phyloP scores from a whole-genome alignment of 2,797 vertebrate genomes.

The Danio jaintianensis region DNA sequence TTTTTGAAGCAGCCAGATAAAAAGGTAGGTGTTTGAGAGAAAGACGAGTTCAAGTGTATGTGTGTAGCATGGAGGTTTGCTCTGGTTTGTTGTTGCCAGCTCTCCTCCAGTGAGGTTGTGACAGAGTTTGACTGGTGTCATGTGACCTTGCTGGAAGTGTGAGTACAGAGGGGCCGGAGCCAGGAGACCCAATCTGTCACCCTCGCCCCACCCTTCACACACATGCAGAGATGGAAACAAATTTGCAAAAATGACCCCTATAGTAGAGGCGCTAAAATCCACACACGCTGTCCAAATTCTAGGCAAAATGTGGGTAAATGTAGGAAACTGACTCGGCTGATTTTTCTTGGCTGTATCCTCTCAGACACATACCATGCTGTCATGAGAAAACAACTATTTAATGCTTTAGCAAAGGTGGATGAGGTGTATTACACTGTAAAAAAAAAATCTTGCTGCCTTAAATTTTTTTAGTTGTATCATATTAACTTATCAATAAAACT shows the following conservation, averaged over 20 bases:
- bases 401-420: too few species aligned
- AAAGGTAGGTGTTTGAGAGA: conserved; percentile 4
- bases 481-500: too few species aligned
- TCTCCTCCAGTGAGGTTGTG: conserved; percentile 57
- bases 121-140: conserved; percentile 63
- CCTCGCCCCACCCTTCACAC: conserved; percentile 28
- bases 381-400: too few species aligned
- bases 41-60: conserved; percentile 17
- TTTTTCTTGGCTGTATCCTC: conserved; percentile 61
- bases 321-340: conserved; percentile 18
- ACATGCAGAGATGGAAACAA: conserved; percentile 53
- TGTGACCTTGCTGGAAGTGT: conserved; percentile 60
- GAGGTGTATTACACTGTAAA: too few species aligned
- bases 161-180: conserved; percentile 55
- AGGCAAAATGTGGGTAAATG: conserved; percentile 25
- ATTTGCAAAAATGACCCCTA: conserved; percentile 35
- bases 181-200: conserved; percentile 58
- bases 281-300: conserved; percentile 31
- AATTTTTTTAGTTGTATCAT: too few species aligned
- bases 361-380: not conserved
- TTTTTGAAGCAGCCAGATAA: conserved; percentile 14
- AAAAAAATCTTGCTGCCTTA: too few species aligned
- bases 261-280: conserved; percentile 35
- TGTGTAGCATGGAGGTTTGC: conserved; percentile 23
- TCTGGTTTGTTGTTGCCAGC: conserved; percentile 48